These are phyloP conservation scores for Drosophila monieri DNA, from an alignment of 2,888 invertebrate genomes.

Conservation along the genomic window DNA sequence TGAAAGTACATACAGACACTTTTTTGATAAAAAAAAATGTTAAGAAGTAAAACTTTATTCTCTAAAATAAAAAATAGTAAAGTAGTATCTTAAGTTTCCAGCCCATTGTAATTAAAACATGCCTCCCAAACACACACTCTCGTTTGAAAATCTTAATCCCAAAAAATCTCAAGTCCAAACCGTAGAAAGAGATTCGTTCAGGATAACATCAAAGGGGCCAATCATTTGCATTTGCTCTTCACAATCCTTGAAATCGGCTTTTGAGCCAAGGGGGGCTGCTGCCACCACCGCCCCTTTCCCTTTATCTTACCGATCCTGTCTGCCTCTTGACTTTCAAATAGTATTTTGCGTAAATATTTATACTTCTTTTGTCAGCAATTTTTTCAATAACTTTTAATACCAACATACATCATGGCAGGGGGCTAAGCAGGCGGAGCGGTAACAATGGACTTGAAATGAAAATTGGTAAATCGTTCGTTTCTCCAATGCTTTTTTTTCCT, in stretches of 20 bases:
- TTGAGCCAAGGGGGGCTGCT: not conserved
- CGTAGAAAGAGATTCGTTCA: slow-evolving; percentile 7
- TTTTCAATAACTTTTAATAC: slow-evolving; percentile 79
- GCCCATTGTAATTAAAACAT: slow-evolving; percentile 28
- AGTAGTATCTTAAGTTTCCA: not conserved
- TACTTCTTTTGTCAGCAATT: slow-evolving; percentile 82
- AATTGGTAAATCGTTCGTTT: slow-evolving; percentile 56
- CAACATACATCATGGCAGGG: slow-evolving; percentile 65
- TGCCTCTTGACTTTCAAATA: slow-evolving; percentile 61
- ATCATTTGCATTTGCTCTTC: slow-evolving; percentile 65
- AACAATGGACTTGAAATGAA: slow-evolving; percentile 68
- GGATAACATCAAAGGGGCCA: slow-evolving; percentile 69
- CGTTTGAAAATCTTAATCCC: not conserved
- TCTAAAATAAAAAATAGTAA: not conserved
- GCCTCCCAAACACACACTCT: not conserved
- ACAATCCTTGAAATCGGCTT: slow-evolving; percentile 42
- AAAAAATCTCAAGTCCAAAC: slow-evolving; percentile 25
- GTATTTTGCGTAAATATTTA: slow-evolving; percentile 81
- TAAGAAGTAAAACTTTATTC: too few species aligned
- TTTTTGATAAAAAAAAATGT: too few species aligned
- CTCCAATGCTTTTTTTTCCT: slow-evolving; percentile 10
- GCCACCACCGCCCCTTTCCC: not conserved
- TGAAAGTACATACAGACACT: not conserved
- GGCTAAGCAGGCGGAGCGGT: slow-evolving; percentile 12
- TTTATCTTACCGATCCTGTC: slow-evolving; percentile 7